Base-by-base conservation (phyloP, 2,113 vertebrate genomes). In the Prionailurus bengalensis region DNA sequence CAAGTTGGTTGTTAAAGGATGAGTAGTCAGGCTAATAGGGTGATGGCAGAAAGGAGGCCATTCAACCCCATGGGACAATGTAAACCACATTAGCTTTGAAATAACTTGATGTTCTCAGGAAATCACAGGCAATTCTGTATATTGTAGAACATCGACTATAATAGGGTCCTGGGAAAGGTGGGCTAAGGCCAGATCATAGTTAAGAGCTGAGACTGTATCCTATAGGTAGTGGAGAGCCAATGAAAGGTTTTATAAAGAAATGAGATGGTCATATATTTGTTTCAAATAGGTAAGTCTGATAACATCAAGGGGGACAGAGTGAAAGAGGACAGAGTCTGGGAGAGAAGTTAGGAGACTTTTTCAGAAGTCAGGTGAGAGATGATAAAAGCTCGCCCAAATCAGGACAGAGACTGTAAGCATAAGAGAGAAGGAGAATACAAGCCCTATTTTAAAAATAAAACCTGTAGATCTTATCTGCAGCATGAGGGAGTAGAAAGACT, bases 401-500 rank as follows among this genome's bases (percentile, higher is more conserved):
- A 39, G 31, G 3, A 55, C 27, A 76, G n/a, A 83, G 29, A 80
- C 9, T 33, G 3, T 5, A 89, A 71, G 31, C 31, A 23, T 42
- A 71, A 78, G 29, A 71, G 14, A 63, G 53, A 89, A 48, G 7
- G 27, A 31, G 48, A 68, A 97, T 65, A 5, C 8, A 91, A 95
- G 61, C 58, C 29, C 29, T 61, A 17, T 55, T 91, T 21, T 15
- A 79, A 45, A 71, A 65, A 12, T 55, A 66, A 21, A 16, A 63
- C 84, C 42, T 94, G 3, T 45, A 68, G 45, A 58, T 86, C 27
- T 95, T 87, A 86, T 70, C 73, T 82, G 21, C 91, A 83, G 29
- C 58, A 93, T 82, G 86, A 53, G n/a, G 17, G 39, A 55, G 73
- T 53, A n/a, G 25, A 48, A 97, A 74, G 79, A 94, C 89, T 83